phyloP scores from a whole-genome alignment of 2,888 invertebrate genomes.

The Tuberolachnus salignus region DNA sequence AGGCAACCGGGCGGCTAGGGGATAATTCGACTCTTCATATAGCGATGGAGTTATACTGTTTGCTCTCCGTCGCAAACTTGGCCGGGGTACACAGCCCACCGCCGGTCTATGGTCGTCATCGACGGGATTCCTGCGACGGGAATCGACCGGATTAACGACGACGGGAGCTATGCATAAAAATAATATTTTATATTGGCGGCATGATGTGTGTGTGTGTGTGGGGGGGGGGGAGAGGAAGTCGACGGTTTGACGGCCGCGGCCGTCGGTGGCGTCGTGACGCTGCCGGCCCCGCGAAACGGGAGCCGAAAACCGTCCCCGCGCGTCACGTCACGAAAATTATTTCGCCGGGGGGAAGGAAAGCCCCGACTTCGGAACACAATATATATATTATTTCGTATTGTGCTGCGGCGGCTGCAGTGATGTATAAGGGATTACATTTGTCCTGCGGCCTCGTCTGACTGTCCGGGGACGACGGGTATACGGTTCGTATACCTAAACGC shows the following conservation, averaged over 20 bases:
- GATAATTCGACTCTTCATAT: too few relatives aligned
- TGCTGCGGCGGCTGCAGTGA: not conserved
- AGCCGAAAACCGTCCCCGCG: not conserved
- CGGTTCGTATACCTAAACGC: not conserved
- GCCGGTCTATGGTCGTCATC: too few relatives aligned
- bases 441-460: slow-evolving; percentile 50
- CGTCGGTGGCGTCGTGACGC: too few relatives aligned
- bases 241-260: slow-evolving; percentile 5
- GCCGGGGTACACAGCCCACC: too few relatives aligned
- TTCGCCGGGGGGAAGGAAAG: not conserved
- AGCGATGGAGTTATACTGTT: too few relatives aligned
- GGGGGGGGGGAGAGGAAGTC: slow-evolving; percentile 39
- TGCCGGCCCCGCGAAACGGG: not conserved
- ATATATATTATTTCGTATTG: not conserved
- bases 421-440: slow-evolving; percentile 43
- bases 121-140: not conserved
- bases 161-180: too few relatives aligned
- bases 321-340: slow-evolving; percentile 1
- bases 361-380: not conserved
- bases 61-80: too few relatives aligned
- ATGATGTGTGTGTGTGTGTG: too few relatives aligned
- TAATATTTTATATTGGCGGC: too few relatives aligned
- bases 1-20: too few relatives aligned
- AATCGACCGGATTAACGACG: slow-evolving; percentile 42
- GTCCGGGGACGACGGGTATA: slow-evolving; percentile 26